Evolutionary conservation across 2,888 invertebrate genomes (phyloP), one percentile per base, ranked within the genome.

Genomic region (Creontiades dilutus): DNA sequence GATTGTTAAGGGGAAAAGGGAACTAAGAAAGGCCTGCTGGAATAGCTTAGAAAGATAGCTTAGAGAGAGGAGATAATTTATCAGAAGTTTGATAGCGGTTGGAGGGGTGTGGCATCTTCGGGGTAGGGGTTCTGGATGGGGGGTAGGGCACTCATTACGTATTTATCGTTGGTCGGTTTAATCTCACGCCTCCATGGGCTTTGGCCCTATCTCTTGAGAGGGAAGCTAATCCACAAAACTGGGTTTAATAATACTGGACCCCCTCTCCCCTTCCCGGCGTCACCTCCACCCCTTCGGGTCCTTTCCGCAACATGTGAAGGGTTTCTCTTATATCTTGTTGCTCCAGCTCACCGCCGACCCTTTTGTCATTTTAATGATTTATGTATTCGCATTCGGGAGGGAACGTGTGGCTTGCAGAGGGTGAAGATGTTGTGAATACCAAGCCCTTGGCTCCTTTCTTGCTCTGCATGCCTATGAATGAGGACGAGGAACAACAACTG

Each of bases 141-240:
- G 27, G 27, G 19, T 12, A 23, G 68, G 68, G 68, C 23, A 23
- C 68, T 68, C 68, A 68, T 68, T 68, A 68, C 68, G 23, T 68
- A 68, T 68, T 68, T 68, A 68, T 68, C 68, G 68, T 68, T 68
- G 68, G 68, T 68, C 68, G 68, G 68, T 68, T 68, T 68, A 68
- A 68, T 68, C 68, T 68, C 68, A 68, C 68, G 68, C 68, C 68
- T 68, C 68, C 68, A 23, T 68, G 68, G 68, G 68, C 23, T 23
- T 23, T 68, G 23, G 27, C 68, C 68, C 23, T 68, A 68, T 68
- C 68, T 68, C 23, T 5, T 0, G 68, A 7, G 27, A 4, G 13
- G 68, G 23, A 68, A 68, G 68, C 68, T 68, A 68, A 68, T 68
- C 68, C 68, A 68, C 68, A 68, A 68, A 68, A 68, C 68, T 19